A percentile compares a stretch with the other conserved stretches of the same genome.
Evolutionary conservation across 2,888 invertebrate species (phyloP).

Genomic region (Criorhina ranunculi): DNA sequence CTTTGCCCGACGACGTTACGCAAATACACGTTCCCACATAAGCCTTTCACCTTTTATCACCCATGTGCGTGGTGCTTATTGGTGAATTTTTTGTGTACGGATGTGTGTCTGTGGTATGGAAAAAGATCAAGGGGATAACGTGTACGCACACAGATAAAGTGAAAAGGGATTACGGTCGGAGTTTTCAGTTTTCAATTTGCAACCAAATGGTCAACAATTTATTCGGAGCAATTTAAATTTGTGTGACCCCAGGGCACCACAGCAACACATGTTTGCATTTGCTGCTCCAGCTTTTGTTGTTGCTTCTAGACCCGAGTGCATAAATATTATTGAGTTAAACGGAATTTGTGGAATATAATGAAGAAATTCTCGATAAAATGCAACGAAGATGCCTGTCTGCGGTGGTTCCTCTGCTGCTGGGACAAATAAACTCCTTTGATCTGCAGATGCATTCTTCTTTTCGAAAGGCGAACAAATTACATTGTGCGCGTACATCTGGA

Average conservation of each 20-base stretch:
- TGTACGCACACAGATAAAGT: slow-evolving; percentile 65
- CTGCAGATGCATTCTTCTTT: slow-evolving; percentile 59
- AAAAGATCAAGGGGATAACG: slow-evolving; percentile 71
- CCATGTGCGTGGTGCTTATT: slow-evolving; percentile 39
- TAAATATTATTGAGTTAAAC: slow-evolving; percentile 64
- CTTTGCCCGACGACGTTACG: slow-evolving; percentile 31
- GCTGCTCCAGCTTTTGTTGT: neutral
- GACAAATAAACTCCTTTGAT: slow-evolving; percentile 60
- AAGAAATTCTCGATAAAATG: slow-evolving; percentile 31
- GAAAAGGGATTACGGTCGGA: slow-evolving; percentile 66
- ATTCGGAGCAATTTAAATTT: slow-evolving; percentile 74
- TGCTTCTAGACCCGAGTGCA: slow-evolving; percentile 18
- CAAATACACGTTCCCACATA: slow-evolving; percentile 48
- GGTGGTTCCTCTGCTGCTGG: slow-evolving; percentile 15
- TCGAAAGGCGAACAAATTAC: slow-evolving; percentile 41
- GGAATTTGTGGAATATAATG: slow-evolving; percentile 53
- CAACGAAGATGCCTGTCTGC: slow-evolving; percentile 15
- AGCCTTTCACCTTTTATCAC: slow-evolving; percentile 51
- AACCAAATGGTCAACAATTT: slow-evolving; percentile 76
- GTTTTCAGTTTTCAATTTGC: slow-evolving; percentile 75
- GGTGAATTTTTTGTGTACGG: slow-evolving; percentile 32
- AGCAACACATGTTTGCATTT: slow-evolving; percentile 65
- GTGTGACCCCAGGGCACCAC: slow-evolving; percentile 66
- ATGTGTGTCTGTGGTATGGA: slow-evolving; percentile 37
- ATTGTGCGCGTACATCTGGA: slow-evolving; percentile 34